These are phyloP conservation scores for Anticlea derivata DNA, from an alignment of 2,888 invertebrate species.

Conservation along the genomic window DNA sequence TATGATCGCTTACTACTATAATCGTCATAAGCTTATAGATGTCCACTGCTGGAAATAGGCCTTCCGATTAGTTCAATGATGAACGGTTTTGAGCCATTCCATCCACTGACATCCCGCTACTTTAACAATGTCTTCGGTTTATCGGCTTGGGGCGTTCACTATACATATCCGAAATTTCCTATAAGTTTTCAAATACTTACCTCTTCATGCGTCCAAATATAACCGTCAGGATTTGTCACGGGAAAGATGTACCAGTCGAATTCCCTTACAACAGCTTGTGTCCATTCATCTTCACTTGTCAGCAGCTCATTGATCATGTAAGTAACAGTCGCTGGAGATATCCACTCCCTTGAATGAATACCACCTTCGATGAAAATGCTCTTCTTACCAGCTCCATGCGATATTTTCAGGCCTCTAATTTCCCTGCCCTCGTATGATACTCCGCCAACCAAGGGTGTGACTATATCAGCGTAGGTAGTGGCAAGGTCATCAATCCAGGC, in stretches of 20 bases:
- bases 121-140: too few relatives aligned
- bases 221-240: conserved; percentile 90
- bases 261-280: conserved; percentile 83
- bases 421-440: conserved; percentile 62
- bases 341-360: conserved; percentile 92
- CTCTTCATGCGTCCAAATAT: conserved; percentile 84
- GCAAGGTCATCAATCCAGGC: conserved; percentile 82
- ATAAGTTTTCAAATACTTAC: conserved; percentile 74
- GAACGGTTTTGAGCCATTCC: too few relatives aligned
- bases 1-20: too few relatives aligned
- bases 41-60: too few relatives aligned
- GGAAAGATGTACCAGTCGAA: conserved; percentile 91
- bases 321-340: conserved; percentile 85
- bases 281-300: conserved; percentile 78
- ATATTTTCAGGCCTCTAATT: conserved; percentile 75
- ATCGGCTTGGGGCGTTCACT: too few relatives aligned
- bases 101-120: too few relatives aligned
- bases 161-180: too few relatives aligned
- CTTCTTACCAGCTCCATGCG: conserved; percentile 43
- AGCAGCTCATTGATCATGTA: conserved; percentile 88
- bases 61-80: too few relatives aligned
- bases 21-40: too few relatives aligned
- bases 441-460: conserved; percentile 66
- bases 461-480: conserved; percentile 69
- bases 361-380: conserved; percentile 75